A percentile compares a stretch with the other conserved stretches of the same genome.
phyloP scores from a whole-genome alignment of 2,888 invertebrate genomes.

The Didymodactylos carnosus region DNA sequence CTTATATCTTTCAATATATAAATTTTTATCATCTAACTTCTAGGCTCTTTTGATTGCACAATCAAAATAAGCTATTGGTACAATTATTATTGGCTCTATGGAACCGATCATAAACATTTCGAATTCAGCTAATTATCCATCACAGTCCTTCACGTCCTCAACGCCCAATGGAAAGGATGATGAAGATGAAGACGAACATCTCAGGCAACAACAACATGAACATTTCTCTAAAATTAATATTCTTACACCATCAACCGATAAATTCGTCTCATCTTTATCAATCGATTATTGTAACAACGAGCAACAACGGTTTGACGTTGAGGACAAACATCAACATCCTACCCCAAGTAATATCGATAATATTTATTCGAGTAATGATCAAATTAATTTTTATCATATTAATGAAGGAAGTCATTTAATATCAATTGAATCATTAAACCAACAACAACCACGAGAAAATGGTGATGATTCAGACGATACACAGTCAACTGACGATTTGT shows the following conservation, averaged over 20 bases:
- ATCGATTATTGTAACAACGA: too few relatives aligned
- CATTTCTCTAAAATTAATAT: background rate
- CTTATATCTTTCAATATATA: background rate
- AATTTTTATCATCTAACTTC: background rate
- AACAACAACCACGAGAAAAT: too few relatives aligned
- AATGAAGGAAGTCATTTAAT: too few relatives aligned
- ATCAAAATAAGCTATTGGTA: background rate
- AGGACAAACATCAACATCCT: too few relatives aligned
- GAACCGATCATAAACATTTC: background rate
- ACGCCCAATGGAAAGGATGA: background rate
- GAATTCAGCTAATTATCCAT: background rate
- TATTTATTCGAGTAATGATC: too few relatives aligned
- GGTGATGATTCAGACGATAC: background rate
- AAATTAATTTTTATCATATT: too few relatives aligned
- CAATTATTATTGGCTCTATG: background rate
- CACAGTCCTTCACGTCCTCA: background rate
- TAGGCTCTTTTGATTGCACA: background rate
- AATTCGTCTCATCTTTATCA: background rate
- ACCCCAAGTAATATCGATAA: too few relatives aligned
- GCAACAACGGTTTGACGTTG: too few relatives aligned
- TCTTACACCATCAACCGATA: background rate
- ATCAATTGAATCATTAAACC: background rate
- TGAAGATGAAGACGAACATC: background rate
- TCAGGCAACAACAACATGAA: background rate
- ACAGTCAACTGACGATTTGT: background rate